Base-by-base conservation (phyloP, 2,113 vertebrate genomes). In the Periophthalmodon schlosseri region DNA sequence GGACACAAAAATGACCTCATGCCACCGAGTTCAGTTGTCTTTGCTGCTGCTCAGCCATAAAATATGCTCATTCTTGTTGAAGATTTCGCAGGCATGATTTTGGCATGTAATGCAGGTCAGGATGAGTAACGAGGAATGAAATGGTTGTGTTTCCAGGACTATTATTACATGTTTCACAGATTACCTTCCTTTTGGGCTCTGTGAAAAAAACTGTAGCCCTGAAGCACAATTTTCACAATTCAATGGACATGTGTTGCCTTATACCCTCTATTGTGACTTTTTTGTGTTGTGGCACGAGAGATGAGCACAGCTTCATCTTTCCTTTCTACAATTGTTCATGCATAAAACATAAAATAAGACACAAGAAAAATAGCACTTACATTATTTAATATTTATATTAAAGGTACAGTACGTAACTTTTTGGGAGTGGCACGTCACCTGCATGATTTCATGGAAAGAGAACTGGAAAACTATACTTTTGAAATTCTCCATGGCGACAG, bases 81-180 rank as follows among this genome's bases (percentile, higher is more conserved):
- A 72, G 34, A 72, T 70, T 5, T 72, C 18, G 57, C 5, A 44
- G 49, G 57, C 23, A 57, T n/a, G 58, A 67, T 52, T 54, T 57
- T 64, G 56, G 47, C 69, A 18, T 74, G 68, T 20, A 57, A 73
- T 65, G 16, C 70, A 71, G 67, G 39, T 73, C 44, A 75, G 47
- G 47, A 39, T 77, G 67, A 86, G 58, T 86, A 82, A 87, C 73
- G 77, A 72, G 76, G 60, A 82, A 87, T 77, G 73, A 57, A 28
- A 74, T 5, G 61, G 47, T 68, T 76, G 67, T 78, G 76, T 52
- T 14, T 84, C 56, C 33, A 73, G 54, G 66, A 72, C 69, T 86
- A 72, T 82, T 72, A 88, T 91, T 83, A 78, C 75, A 83, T 46
- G 72, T 82, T 85, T 84, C 23, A 82, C 75, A 84, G 73, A 74